Base-by-base conservation (phyloP, 2,888 invertebrate genomes). In the Callimorpha dominula region DNA sequence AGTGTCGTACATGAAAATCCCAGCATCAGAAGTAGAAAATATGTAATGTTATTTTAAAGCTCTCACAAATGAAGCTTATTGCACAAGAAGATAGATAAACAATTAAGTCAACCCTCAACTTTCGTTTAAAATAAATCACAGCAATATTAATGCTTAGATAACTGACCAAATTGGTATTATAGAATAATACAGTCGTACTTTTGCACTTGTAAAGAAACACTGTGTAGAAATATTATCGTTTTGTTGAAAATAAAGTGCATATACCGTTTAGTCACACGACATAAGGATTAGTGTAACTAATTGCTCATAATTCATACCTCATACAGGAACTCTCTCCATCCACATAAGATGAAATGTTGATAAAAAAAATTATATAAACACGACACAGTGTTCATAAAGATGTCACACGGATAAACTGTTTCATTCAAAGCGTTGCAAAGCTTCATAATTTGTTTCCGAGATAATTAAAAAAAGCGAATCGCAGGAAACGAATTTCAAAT, bases 231-330 rank as follows among this genome's bases (percentile, higher is more conserved):
- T 54, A 20, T 57, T 31, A 42, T 50, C 65, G 70, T 62, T 66
- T 67, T 67, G 60, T 74, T 73, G 68, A 31, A 40, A 69, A 69
- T 40, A 69, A 70, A 52, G 50, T 70, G 20, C n/a, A 52, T 52
- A 70, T 68, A 69, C 62, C 62, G 9, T 70, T 70, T 52, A 72
- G 73, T 78, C 81, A 78, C 81, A 81, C 81, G 83, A 82, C 78
- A 68, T 68, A 57, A 54, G 67, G 70, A 70, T 43, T 75, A 52
- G 57, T 57, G 57, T n/a, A 72, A 71, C 42, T 66, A 64, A 50
- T 40, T 68, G 71, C 31, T 11, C 17, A 63, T 63, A 15, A 63
- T 15, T 31, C 62, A 63, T 42, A 70, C 65, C 72, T 74, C 71
- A 70, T 40, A 71, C 54, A 80, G 73, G 67, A 74, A 72, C 57